Percentiles rank a stretch among this genome's conserved stretches.
Evolutionary conservation across 2,797 vertebrate genomes (phyloP).

Genomic region (Enteromius argenteus): DNA sequence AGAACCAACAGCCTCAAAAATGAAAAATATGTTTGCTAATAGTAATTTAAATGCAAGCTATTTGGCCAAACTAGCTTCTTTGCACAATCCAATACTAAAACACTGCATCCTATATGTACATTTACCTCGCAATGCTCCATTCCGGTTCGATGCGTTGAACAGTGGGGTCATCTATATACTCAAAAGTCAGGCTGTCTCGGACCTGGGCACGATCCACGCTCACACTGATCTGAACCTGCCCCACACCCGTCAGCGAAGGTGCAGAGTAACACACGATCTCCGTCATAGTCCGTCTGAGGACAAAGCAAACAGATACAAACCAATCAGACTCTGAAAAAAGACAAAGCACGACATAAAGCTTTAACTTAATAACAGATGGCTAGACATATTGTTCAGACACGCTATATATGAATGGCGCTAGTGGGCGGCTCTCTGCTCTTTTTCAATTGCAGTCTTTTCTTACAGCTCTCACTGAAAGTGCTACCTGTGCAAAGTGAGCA

Average conservation of each 20-base stretch:
- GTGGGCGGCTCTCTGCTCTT: constrained; percentile 12
- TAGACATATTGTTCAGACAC: constrained; percentile 27
- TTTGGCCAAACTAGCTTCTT: neutral
- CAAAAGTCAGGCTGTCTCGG: constrained; percentile 86
- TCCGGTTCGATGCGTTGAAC: constrained; percentile 93
- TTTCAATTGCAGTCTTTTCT: constrained; percentile 22
- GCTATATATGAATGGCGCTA: neutral
- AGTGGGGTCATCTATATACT: constrained; percentile 96
- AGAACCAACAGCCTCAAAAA: neutral
- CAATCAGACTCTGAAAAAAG: constrained; percentile 9
- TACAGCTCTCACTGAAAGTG: neutral
- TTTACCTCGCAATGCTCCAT: constrained; percentile 98
- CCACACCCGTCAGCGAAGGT: constrained; percentile 87
- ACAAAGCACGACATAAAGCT: neutral
- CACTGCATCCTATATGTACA: neutral
- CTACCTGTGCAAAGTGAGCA: constrained; percentile 24
- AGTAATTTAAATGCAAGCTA: neutral
- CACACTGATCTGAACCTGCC: constrained; percentile 87
- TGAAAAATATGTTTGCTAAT: neutral
- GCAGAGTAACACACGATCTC: constrained; percentile 94
- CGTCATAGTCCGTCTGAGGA: constrained; percentile 84
- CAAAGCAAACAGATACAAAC: constrained; percentile 17
- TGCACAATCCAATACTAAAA: neutral
- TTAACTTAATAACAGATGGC: constrained; percentile 20
- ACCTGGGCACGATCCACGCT: constrained; percentile 92